Conservation (phyloP, 2,113 vertebrate genomes). For the Salvelinus sp. region DNA sequence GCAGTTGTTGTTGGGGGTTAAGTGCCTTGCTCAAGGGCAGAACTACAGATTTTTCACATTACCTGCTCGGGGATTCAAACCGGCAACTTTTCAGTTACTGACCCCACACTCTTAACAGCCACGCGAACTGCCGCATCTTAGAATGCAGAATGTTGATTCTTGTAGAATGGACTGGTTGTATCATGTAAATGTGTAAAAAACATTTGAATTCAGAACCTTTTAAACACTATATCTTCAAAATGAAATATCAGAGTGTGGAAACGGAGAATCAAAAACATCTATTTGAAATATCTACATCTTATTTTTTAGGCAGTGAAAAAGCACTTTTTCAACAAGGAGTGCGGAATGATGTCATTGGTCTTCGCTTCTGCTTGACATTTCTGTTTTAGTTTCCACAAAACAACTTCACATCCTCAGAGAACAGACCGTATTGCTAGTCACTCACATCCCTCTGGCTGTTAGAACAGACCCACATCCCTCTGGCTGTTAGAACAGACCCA, state of each 20-base stretch:
- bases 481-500: no score
- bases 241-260: constrained; percentile 77
- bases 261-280: constrained; percentile 58
- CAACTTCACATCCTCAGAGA: constrained; percentile 85
- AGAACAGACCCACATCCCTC: no score
- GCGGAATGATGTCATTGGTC: constrained; percentile 71
- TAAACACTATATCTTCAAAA: constrained; percentile 82
- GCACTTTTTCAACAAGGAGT: constrained; percentile 88
- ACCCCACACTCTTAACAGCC: no score
- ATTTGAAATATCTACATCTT: constrained; percentile 93
- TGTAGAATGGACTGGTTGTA: constrained; percentile 82
- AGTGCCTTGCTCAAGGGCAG: no score
- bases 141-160: constrained; percentile 3
- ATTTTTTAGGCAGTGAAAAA: constrained; percentile 98
- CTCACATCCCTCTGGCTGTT: no score
- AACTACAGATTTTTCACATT: no score
- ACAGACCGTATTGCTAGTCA: constrained; percentile 86
- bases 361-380: constrained; percentile 68
- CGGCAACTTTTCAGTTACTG: no score
- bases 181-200: constrained; percentile 81
- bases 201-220: no score
- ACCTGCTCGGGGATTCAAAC: no score
- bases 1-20: no score
- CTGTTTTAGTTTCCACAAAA: constrained; percentile 81
- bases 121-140: no score